Evolutionary conservation across 2,888 invertebrate species (phyloP).

Genomic region (Conistra vaccinii): DNA sequence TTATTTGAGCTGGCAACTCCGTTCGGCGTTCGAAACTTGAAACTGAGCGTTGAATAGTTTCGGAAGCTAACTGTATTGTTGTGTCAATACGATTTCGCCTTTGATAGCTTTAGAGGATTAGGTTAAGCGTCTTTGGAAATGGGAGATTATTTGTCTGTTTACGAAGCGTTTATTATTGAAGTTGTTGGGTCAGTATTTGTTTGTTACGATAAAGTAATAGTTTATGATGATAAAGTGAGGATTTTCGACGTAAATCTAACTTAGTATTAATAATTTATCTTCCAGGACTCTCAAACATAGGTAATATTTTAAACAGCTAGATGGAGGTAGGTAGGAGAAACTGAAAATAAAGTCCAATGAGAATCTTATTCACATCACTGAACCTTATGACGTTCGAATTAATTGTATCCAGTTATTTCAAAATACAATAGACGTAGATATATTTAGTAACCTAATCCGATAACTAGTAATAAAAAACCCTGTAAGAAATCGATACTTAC

Average conservation of each 20-base stretch:
- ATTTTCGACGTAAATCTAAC: neutral
- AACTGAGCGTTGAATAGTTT: conserved; percentile 55
- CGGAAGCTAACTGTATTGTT: conserved; percentile 48
- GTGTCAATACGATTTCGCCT: conserved; percentile 59
- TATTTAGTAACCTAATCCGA: too few relatives aligned
- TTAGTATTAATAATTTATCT: neutral
- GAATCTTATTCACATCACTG: neutral
- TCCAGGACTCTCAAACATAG: neutral
- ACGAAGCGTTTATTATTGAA: conserved; percentile 17
- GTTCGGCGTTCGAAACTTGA: conserved; percentile 56
- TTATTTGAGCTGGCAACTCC: conserved; percentile 67
- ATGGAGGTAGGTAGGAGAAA: neutral
- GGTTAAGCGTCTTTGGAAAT: conserved; percentile 43
- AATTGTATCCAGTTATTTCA: conserved; percentile 7
- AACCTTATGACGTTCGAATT: neutral
- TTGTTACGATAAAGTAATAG: neutral
- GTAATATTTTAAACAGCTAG: neutral
- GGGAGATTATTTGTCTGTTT: conserved; percentile 35
- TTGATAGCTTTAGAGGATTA: conserved; percentile 53
- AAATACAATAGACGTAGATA: too few relatives aligned
- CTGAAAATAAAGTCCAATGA: neutral
- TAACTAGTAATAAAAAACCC: too few relatives aligned
- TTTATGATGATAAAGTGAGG: neutral
- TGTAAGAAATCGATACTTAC: too few relatives aligned
- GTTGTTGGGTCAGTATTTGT: conserved; percentile 17